Conservation (phyloP, 1,140 invertebrate genomes). For the Hirudo medicinalis region DNA sequence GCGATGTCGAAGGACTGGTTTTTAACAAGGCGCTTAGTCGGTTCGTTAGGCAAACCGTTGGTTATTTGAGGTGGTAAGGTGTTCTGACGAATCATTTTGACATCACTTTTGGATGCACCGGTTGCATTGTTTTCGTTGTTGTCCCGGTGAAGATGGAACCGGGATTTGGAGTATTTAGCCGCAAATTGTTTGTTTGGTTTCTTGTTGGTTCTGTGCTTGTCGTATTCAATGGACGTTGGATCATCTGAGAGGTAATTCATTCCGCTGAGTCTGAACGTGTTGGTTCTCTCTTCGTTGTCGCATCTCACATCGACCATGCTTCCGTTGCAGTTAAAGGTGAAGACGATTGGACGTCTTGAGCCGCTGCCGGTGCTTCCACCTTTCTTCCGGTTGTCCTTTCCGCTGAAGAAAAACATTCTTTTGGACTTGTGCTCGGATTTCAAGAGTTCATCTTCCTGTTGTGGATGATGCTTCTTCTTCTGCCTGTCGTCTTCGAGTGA, state of each 20-base stretch:
- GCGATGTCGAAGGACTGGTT: background rate
- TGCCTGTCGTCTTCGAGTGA: background rate
- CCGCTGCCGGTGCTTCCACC: background rate
- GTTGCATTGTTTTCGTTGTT: constrained; percentile 4
- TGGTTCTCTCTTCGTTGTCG: constrained; percentile 8
- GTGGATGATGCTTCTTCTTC: background rate
- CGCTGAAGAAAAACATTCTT: background rate
- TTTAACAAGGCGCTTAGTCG: constrained; percentile 13
- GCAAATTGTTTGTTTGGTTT: background rate
- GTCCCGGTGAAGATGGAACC: background rate
- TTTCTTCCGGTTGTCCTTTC: background rate
- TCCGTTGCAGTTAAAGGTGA: constrained; percentile 23
- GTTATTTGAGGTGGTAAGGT: no score
- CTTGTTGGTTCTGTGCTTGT: background rate
- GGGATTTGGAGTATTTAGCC: constrained; percentile 4
- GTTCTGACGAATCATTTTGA: no score
- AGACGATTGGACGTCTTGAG: constrained; percentile 16
- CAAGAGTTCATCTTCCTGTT: background rate
- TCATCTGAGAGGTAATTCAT: no score
- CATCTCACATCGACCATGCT: constrained; percentile 25
- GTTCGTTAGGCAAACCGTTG: constrained; percentile 1
- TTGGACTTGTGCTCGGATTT: background rate
- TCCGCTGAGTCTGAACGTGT: constrained; percentile 15
- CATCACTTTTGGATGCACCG: background rate
- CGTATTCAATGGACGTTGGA: background rate